Evolutionary conservation across 2,888 invertebrate species (phyloP).

Genomic region (Philereme transversata): DNA sequence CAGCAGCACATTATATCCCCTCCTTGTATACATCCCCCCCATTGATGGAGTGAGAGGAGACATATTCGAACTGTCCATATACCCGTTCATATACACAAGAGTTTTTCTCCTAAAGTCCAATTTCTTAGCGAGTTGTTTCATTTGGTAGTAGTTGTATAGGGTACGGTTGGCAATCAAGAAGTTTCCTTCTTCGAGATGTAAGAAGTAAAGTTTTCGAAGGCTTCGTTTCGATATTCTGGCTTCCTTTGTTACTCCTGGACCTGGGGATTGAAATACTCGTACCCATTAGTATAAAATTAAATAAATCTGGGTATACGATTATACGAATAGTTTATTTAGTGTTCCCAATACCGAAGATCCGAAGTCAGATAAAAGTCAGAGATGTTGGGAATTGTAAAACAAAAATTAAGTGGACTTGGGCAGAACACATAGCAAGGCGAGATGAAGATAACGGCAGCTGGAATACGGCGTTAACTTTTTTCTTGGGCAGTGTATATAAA

Average conservation of each 20-base stretch:
- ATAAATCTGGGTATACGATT: too few relatives aligned
- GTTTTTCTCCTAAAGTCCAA: constrained; percentile 45
- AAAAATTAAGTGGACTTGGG: too few relatives aligned
- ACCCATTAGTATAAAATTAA: too few relatives aligned
- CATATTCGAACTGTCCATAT: constrained; percentile 21
- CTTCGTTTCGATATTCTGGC: constrained; percentile 25
- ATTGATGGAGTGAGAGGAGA: constrained; percentile 16
- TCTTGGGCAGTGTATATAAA: too few relatives aligned
- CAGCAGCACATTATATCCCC: constrained; percentile 46
- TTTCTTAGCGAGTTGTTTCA: constrained; percentile 43
- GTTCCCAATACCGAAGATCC: too few relatives aligned
- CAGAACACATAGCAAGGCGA: too few relatives aligned
- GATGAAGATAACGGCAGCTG: too few relatives aligned
- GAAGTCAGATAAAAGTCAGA: too few relatives aligned
- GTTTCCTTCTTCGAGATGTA: constrained; percentile 16
- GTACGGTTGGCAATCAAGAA: constrained; percentile 30
- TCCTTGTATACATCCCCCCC: constrained; percentile 28
- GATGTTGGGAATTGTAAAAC: too few relatives aligned
- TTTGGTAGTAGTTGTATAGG: constrained; percentile 47
- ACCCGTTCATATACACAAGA: constrained; percentile 43
- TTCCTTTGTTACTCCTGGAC: constrained; percentile 32
- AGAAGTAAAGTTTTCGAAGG: constrained; percentile 20
- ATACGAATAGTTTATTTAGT: too few relatives aligned
- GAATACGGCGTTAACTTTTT: too few relatives aligned
- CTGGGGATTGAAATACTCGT: constrained; percentile 13